Base-by-base conservation (phyloP, 2,888 invertebrate genomes). In the Leptura quadrifasciata region DNA sequence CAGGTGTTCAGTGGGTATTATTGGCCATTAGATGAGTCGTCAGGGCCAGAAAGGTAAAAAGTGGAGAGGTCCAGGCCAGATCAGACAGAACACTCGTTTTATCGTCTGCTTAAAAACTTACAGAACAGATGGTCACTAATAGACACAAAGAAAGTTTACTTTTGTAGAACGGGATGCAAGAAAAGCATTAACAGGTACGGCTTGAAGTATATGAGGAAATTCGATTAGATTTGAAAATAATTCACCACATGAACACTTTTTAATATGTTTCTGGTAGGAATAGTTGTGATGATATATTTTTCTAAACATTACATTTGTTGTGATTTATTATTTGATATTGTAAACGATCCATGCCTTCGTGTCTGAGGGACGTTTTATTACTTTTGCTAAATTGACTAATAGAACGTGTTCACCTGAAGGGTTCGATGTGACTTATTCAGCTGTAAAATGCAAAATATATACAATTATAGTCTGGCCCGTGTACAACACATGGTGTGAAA, bases 41-140 rank as follows among this genome's bases (percentile, higher is more conserved):
- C 58, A 39, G 58, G 58, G 57, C n/a, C 39, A 9, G 21, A 58
- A 69, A 58, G 39, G 69, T 58, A 27, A 58, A 68, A n/a, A 55
- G 31, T 17, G 20, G 55, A 24, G 68, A 63, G 54, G 31, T 55
- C 27, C 24, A 68, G 55, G 55, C 35, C 65, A n/a, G 57, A 55
- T 58, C 39, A 39, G 69, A 58, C 57, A 9, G 24, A 35, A 58
- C 31, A 39, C 58, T 69, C 69, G 39, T 69, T 39, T 69, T 47
- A 69, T 57, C 69, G 69, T 58, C 58, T 57, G 52, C 27, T 54
- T 35, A 58, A 31, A 39, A 17, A 69, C 35, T 39, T 39, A 63
- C 20, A 20, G 58, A 69, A 58, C 69, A 69, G 69, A 69, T 69
- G 69, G 69, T 58, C 21, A 58, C 57, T 58, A 58, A 39, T 69